A percentile compares a stretch with the other conserved stretches of the same genome.
Evolutionary conservation across 2,113 vertebrate species (phyloP).

Genomic region (Heteronetta atricapilla): DNA sequence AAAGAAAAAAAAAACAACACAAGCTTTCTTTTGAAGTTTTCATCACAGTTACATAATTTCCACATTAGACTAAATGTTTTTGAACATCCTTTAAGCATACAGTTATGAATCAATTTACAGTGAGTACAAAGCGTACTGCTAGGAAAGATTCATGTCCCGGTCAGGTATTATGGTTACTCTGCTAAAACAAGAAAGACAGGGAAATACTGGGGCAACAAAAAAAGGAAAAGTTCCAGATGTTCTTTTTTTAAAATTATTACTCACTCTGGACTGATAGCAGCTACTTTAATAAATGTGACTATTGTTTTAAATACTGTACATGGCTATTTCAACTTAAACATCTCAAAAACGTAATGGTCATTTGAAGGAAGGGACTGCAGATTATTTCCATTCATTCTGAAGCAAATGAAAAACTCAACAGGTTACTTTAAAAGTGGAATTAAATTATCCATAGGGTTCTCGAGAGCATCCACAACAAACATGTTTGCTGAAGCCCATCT

Average conservation of each 20-base stretch:
- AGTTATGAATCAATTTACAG: neutral
- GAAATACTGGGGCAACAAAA: neutral
- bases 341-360: neutral
- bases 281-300: neutral
- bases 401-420: rapidly evolving
- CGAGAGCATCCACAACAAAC: neutral
- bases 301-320: neutral
- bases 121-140: slow-evolving; percentile 2
- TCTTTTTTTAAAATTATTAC: neutral
- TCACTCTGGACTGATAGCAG: neutral
- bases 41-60: slow-evolving; percentile 10
- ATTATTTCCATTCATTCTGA: neutral
- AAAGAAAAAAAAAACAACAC: neutral
- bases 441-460: neutral
- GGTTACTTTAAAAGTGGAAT: neutral
- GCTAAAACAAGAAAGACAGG: neutral
- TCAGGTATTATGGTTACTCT: neutral
- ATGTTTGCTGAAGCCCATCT: neutral
- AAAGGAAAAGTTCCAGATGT: neutral
- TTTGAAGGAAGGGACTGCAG: neutral
- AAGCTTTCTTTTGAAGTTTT: slow-evolving; percentile 50
- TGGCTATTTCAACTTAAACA: neutral
- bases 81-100: neutral
- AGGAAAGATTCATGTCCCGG: neutral
- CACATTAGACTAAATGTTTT: slow-evolving; percentile 18